Conservation (phyloP, 2,888 invertebrate species). For the Athetis lepigone region DNA sequence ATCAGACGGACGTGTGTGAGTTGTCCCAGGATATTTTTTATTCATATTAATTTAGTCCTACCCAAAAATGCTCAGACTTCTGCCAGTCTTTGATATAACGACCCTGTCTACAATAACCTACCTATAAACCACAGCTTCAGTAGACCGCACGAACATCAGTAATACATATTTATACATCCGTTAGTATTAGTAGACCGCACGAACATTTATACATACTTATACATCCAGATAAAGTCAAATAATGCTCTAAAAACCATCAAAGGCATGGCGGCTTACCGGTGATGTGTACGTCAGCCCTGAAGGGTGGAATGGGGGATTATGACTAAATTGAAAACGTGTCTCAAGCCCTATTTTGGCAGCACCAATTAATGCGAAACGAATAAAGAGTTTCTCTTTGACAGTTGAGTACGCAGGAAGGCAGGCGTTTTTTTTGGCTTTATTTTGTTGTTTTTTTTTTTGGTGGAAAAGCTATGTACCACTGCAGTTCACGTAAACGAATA, state of each 20-base stretch:
- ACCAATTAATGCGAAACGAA: conserved; percentile 61
- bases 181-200: neutral
- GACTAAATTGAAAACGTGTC: conserved; percentile 70
- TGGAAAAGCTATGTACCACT: no score
- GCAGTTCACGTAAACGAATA: no score
- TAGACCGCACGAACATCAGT: no score
- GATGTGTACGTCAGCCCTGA: conserved; percentile 33
- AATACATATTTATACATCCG: no score
- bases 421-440: conserved; percentile 8
- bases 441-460: no score
- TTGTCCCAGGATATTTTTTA: no score
- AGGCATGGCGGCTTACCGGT: conserved; percentile 47
- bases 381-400: conserved; percentile 26
- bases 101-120: no score
- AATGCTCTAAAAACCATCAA: conserved; percentile 53
- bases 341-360: conserved; percentile 57
- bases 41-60: no score
- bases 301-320: conserved; percentile 59
- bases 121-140: no score
- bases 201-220: neutral
- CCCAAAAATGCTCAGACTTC: no score
- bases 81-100: no score
- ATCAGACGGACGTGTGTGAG: no score
- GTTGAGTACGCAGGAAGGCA: neutral
- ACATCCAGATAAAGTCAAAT: conserved; percentile 20